phyloP scores from a whole-genome alignment of 2,797 vertebrate genomes.

The Erpetoichthys calabaricus region DNA sequence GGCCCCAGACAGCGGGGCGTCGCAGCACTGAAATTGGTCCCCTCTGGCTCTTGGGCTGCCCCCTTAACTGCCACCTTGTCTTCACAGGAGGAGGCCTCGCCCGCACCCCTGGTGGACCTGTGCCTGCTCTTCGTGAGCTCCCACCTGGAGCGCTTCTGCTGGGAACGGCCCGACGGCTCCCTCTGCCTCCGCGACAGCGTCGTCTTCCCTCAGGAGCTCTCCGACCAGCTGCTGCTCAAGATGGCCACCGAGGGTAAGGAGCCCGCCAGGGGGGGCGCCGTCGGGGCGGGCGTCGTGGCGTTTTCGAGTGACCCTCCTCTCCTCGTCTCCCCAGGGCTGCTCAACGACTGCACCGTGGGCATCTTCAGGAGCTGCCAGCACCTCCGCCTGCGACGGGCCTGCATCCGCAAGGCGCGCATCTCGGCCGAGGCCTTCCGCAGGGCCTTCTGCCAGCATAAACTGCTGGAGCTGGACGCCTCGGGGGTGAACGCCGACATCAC shows the following conservation, averaged over 20 bases:
- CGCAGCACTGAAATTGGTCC: no score
- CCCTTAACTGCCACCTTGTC: conserved; percentile 12
- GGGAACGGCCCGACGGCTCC: conserved; percentile 80
- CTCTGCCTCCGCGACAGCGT: conserved; percentile 80
- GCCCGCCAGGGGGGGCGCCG: no score
- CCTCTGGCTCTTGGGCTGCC: not conserved
- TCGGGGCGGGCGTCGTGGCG: not conserved
- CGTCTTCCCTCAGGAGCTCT: conserved; percentile 91
- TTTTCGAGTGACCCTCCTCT: conserved; percentile 2
- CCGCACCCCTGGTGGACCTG: conserved; percentile 77
- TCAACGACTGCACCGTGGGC: conserved; percentile 88
- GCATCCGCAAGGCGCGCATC: conserved; percentile 84
- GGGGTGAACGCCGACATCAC: conserved; percentile 93
- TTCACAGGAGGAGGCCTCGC: conserved; percentile 77
- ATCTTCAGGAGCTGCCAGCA: conserved; percentile 80
- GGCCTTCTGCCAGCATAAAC: conserved; percentile 81
- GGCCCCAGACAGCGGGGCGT: no score
- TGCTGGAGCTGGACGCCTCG: conserved; percentile 85
- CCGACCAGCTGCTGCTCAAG: conserved; percentile 83
- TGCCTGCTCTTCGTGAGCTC: conserved; percentile 82
- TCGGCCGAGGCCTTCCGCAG: conserved; percentile 89
- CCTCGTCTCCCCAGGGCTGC: conserved; percentile 47
- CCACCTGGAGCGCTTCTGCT: conserved; percentile 80
- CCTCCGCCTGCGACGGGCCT: conserved; percentile 81
- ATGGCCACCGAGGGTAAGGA: conserved; percentile 85